Base-by-base conservation (phyloP, 2,113 vertebrate species). In the Pachypanchax playfairii region DNA sequence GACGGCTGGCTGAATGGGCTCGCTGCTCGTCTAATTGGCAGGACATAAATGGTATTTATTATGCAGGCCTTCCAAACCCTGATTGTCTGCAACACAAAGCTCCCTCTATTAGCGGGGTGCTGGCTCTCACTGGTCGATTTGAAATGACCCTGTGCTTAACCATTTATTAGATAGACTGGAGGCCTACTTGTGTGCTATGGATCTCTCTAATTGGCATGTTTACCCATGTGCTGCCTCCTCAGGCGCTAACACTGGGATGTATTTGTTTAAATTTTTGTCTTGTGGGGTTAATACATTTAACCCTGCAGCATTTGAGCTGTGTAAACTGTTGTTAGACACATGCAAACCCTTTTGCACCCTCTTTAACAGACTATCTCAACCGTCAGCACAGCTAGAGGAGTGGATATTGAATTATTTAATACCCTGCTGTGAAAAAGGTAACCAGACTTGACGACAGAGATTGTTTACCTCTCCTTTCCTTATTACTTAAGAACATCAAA, bases 1-100 rank as follows among this genome's bases (percentile, higher is more conserved):
- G 83, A 83, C 70, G 73, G 74, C 44, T 64, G 58, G 73, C 79
- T 90, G 87, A 88, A 90, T 87, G 84, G 83, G 81, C 79, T 86
- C 61, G 65, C 76, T 78, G 83, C 85, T 82, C 66, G 67, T 90
- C 89, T 88, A 88, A 88, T 89, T 89, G 90, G 89, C 87, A 89
- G 83, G 83, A 87, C 80, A 87, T 91, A 90, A 90, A 89, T 88
- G 87, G 80, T 88, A 88, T 90, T 90, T 90, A 87, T 89, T 88
- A 84, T 88, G 85, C 79, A 48, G 71, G 79, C 63, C 65, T 85
- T 88, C 81, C 86, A 90, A 90, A 80, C 80, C 82, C 75, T 70
- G 85, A 91, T 87, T 89, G 84, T 90, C 79, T 84, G 81, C 70
- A 35, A 80, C 85, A 90, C 83, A 88, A 90, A 90, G 85, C 85